Base-by-base conservation (phyloP, 1,140 invertebrate species). In the Drosophila yakuba region DNA sequence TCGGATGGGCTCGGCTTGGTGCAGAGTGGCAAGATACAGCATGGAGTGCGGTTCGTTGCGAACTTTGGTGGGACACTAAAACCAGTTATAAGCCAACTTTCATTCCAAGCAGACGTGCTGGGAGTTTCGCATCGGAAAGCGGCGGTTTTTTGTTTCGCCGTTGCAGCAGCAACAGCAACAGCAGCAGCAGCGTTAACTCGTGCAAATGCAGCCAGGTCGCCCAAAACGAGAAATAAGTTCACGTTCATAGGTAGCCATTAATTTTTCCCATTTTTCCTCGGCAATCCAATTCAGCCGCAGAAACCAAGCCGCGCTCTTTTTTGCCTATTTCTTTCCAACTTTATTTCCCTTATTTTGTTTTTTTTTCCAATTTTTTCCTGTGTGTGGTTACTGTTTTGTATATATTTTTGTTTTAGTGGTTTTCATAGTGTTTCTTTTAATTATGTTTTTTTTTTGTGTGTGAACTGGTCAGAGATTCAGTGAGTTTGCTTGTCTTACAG, bases 81-180 rank as follows among this genome's bases (percentile, higher is more conserved):
- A 91, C 90, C 90, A 91, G 90, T 91, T 91, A 90, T 84, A 81
- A 85, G 74, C 75, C 90, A 91, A 91, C 90, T 91, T 91, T 91
- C 90, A 91, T 91, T 90, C 74, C 59, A 78, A 85, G 80, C 86
- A 77, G 90, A 91, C 90, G 83, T 91, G 71, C 74, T 69, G 77
- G 62, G 59, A 48, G 66, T 63, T 69, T 51, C 67, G 73, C 64
- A 62, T 63, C 64, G 76, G 61, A 68, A 62, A 61, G 84, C 62
- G 83, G 28, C 74, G 74, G 66, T 63, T 62, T 50, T 67, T 60
- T 50, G 36, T 66, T 44, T 51, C 55, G 51, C 39, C 62, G 71
- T 60, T 73, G 69, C 47, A 62, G 54, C 43, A 50, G 48, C 50
- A 58, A 54, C 76, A 62, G 44, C 68, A 38, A 57, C 47, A 62